Conservation (phyloP, 2,113 vertebrate species). For the Gymnorhina tibicen region DNA sequence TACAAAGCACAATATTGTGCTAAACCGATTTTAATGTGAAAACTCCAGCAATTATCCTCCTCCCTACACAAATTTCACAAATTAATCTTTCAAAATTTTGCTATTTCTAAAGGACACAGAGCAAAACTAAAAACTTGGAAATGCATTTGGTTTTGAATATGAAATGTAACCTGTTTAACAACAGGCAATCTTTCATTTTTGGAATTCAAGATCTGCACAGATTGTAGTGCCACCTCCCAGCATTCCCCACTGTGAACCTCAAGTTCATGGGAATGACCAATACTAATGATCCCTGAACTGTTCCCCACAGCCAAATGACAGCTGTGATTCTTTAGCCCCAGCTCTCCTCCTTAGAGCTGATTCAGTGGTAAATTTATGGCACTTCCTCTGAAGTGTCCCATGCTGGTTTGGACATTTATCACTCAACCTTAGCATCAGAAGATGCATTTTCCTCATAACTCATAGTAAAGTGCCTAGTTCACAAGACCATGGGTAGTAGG, state of each 20-base stretch:
- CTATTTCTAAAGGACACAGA: neutral
- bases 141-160: constrained; percentile 9
- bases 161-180: constrained; percentile 73
- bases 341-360: constrained; percentile 67
- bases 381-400: constrained; percentile 79
- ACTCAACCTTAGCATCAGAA: constrained; percentile 48
- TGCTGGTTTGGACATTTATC: constrained; percentile 76
- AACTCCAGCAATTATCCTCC: neutral
- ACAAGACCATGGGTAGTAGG: neutral
- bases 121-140: neutral
- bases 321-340: constrained; percentile 89
- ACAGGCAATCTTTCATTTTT: constrained; percentile 69
- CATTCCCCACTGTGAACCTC: constrained; percentile 79
- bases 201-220: constrained; percentile 71
- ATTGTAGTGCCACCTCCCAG: constrained; percentile 76
- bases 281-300: constrained; percentile 85
- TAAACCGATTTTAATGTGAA: neutral
- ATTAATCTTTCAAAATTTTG: neutral
- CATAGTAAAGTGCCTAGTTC: constrained; percentile 9
- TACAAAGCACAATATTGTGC: neutral
- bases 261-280: constrained; percentile 96
- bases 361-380: constrained; percentile 79
- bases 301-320: constrained; percentile 95
- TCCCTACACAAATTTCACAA: neutral
- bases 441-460: constrained; percentile 37